These are phyloP conservation scores for Bellardia bayeri DNA, from an alignment of 2,888 invertebrate genomes.

Conservation along the genomic window DNA sequence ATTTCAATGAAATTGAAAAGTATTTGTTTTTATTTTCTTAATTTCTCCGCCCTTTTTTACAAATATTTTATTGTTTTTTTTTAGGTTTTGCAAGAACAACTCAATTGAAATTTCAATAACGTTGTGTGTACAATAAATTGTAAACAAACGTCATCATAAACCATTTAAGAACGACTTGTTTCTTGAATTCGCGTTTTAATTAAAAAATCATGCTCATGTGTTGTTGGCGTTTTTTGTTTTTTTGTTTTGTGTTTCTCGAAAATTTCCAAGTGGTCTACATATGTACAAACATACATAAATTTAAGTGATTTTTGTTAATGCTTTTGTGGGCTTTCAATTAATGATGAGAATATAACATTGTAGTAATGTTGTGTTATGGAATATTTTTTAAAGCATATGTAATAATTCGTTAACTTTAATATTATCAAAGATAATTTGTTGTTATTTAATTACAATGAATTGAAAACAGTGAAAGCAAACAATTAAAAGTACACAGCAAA, in stretches of 20 bases:
- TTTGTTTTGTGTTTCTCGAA: background rate
- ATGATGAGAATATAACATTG: background rate
- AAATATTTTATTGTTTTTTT: slow-evolving; percentile 29
- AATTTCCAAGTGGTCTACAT: background rate
- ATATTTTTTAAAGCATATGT: background rate
- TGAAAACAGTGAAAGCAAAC: background rate
- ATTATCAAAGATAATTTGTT: background rate
- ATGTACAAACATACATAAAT: no score
- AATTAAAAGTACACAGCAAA: background rate
- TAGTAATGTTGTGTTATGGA: background rate
- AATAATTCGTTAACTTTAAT: background rate
- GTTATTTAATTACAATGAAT: background rate
- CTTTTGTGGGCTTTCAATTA: background rate
- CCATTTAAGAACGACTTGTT: slow-evolving; percentile 35
- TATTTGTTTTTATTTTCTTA: background rate
- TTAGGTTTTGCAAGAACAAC: slow-evolving; percentile 24
- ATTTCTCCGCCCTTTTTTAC: slow-evolving; percentile 32
- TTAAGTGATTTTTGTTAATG: background rate
- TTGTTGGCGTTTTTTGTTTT: background rate
- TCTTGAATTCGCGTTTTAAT: slow-evolving; percentile 48
- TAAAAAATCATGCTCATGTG: slow-evolving; percentile 48
- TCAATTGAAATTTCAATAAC: slow-evolving; percentile 69
- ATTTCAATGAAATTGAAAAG: slow-evolving; percentile 48
- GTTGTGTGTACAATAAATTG: slow-evolving; percentile 53
- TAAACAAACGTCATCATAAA: slow-evolving; percentile 53